Base-by-base conservation (phyloP, 2,888 invertebrate genomes). In the Drosophila tripunctata region DNA sequence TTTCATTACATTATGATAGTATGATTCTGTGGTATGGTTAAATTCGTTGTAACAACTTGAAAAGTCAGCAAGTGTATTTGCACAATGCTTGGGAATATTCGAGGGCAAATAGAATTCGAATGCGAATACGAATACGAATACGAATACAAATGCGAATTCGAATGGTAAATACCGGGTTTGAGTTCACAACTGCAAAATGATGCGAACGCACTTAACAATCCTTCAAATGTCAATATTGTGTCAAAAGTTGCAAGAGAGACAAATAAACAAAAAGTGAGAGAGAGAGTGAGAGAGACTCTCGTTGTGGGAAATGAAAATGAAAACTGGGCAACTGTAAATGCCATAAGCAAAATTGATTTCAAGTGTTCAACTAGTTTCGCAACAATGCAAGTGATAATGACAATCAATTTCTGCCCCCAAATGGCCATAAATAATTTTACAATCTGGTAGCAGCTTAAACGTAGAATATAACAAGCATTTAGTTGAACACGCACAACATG, bases 11-110 rank as follows among this genome's bases (percentile, higher is more conserved):
- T 55, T 55, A 54, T 41, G 54, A 58, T 48, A n/a, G n/a, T n/a
- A 56, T 55, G 30, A 50, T 70, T 40, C 36, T 36, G 56, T 31
- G 47, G 38, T 21, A 12, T 22, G 44, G 31, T 47, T 27, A 51
- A 56, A 55, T 41, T 38, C 27, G 54, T 38, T 47, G 41, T 51
- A 24, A 41, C 24, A 31, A 43, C 67, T 65, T 35, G 43, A 44
- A 63, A 79, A 82, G 69, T 70, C 67, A 65, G 60, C 21, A 43
- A 66, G 50, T 45, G 47, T 66, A 63, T 85, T 80, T 85, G 70
- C 67, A 31, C 67, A 65, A 40, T 52, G 66, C 75, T 85, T 65
- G 60, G 17, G 17, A 52, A 79, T 51, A 65, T 71, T 63, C 44
- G 48, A 64, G 56, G 15, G 45, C 50, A 78, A 75, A 67, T 67